Evolutionary conservation across 1,140 invertebrate genomes (phyloP), one percentile per base, ranked within the genome.

Genomic region (Pseudomyrmex cubaensis): DNA sequence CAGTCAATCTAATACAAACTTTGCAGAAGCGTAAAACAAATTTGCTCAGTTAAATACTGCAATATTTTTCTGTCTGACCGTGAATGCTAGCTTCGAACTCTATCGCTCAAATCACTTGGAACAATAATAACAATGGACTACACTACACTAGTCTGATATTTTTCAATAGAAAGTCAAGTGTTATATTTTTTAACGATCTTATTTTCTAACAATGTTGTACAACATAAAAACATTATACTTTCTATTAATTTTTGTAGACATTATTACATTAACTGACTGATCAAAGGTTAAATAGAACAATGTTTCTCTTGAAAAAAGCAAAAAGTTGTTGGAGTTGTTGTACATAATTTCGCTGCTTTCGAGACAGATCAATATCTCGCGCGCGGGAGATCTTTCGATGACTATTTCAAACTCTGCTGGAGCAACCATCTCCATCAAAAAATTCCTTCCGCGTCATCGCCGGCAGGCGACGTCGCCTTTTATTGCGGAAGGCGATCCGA

Each of bases 391-490:
- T 48, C 20, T 48, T 59, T 56, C 3, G 46, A 80, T 72, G 66
- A 80, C 66, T 80, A 80, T 80, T 80, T 59, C 66, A 22, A 72
- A 54, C 44, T 59, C 54, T 15, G 44, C 52, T 20, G 74, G 22
- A 66, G 76, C 76, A 70, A 72, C 76, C 64, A 80, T 80, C 35
- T 59, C 54, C 76, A 59, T 80, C 66, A 72, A 70, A 80, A 80
- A 80, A 80, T 80, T 72, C 20, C 54, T 72, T 59, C 56, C 76
- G 46, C 76, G 66, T 80, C 76, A 80, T 80, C 76, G 76, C 74
- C 74, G 74, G 74, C 76, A 80, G 66, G 35, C 54, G 76, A 80
- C 76, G 76, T 80, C 76, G 76, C 54, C 76, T 80, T 80, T 80
- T 80, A 80, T 80, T 61, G 76, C 66, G 66, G 66, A 80, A 80